These are phyloP conservation scores for Embidobia sp. DNA, from an alignment of 2,888 invertebrate species.

Conservation along the genomic window DNA sequence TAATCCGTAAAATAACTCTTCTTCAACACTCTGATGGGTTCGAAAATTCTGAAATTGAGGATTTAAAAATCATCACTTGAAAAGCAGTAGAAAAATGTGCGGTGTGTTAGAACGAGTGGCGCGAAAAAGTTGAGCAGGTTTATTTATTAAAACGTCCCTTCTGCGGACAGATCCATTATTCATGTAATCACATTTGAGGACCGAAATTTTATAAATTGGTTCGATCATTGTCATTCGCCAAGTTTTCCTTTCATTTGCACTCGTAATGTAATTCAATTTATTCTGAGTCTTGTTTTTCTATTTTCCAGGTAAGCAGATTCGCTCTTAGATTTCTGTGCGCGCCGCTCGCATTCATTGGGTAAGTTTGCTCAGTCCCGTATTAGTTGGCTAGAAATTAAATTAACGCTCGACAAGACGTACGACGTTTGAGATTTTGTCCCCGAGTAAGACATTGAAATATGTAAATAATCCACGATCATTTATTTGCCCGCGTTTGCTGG, in stretches of 20 bases:
- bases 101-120: too few species aligned
- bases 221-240: slow-evolving; percentile 13
- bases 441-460: slow-evolving; percentile 8
- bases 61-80: too few species aligned
- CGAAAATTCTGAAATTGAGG: too few species aligned
- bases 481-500: neutral
- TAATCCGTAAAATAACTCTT: too few species aligned
- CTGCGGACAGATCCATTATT: slow-evolving; percentile 22
- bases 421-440: slow-evolving; percentile 1
- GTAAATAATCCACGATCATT: slow-evolving; percentile 1
- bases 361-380: slow-evolving; percentile 22
- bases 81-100: too few species aligned
- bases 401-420: slow-evolving; percentile 14
- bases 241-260: slow-evolving; percentile 26
- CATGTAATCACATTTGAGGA: slow-evolving; percentile 19
- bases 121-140: too few species aligned
- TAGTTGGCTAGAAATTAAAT: slow-evolving; percentile 27
- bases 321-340: slow-evolving; percentile 1
- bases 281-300: slow-evolving; percentile 18
- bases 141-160: slow-evolving; percentile 15
- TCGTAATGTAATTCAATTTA: slow-evolving; percentile 32
- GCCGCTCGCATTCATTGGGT: slow-evolving; percentile 6
- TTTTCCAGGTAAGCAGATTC: slow-evolving; percentile 47
- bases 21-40: too few species aligned
- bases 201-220: slow-evolving; percentile 14